These are phyloP conservation scores for Cylindroiulus punctatus DNA, from an alignment of 2,888 invertebrate species.

Conservation along the genomic window DNA sequence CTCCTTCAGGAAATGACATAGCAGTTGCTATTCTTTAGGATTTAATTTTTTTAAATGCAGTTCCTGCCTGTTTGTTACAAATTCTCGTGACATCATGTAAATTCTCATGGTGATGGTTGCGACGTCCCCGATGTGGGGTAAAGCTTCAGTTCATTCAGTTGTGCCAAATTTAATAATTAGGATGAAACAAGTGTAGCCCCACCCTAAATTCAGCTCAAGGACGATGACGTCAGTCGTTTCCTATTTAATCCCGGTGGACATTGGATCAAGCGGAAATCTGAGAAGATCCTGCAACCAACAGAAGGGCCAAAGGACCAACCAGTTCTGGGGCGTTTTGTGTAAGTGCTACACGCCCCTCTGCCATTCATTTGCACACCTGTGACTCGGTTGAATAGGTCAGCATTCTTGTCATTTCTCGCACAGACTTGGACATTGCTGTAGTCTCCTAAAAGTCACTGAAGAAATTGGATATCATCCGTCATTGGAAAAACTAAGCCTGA, in stretches of 20 bases:
- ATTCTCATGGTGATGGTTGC: background rate
- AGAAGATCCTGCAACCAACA: background rate
- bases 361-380: background rate
- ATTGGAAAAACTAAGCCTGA: background rate
- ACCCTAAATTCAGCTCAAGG: background rate
- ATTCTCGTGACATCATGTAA: no score
- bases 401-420: background rate
- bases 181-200: background rate
- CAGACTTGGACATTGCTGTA: background rate
- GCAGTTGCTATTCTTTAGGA: no score
- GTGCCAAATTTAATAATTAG: conserved; percentile 6
- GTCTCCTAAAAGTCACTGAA: background rate
- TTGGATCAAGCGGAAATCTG: background rate
- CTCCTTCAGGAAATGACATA: no score
- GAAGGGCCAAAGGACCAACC: background rate
- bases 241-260: background rate
- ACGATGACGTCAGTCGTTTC: background rate
- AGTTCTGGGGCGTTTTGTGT: background rate
- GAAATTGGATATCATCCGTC: background rate
- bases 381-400: background rate
- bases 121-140: background rate
- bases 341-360: background rate
- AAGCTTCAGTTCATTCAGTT: background rate
- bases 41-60: no score
- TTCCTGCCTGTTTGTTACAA: no score